Conservation (phyloP, 2,113 vertebrate genomes). For the Ramphastos sulfuratus region DNA sequence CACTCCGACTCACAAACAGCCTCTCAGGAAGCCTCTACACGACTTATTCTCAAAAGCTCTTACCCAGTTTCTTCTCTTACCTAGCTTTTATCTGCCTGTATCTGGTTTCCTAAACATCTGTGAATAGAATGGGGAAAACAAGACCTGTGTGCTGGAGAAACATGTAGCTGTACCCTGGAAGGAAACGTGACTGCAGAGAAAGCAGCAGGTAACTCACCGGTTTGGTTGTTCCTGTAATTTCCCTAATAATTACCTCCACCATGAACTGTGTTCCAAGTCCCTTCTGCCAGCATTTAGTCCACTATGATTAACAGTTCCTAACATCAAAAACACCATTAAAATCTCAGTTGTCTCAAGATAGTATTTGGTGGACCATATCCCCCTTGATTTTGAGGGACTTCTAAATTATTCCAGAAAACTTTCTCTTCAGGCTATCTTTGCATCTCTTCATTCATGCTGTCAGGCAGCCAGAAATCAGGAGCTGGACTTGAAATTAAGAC, state of each 20-base stretch:
- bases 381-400: not conserved
- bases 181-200: not conserved
- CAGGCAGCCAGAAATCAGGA: not conserved
- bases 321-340: not conserved
- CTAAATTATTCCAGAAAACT: not conserved
- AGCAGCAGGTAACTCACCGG: not conserved
- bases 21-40: not conserved
- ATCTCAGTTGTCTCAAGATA: not conserved
- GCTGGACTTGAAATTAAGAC: not conserved
- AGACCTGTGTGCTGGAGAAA: not conserved
- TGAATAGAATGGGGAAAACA: not conserved
- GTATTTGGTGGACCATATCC: not conserved
- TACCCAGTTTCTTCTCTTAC: not conserved
- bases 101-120: not conserved
- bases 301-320: not conserved
- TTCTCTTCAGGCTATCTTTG: not conserved
- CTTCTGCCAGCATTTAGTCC: not conserved
- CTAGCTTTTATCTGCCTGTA: rapidly evolving
- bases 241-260: not conserved
- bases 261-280: not conserved
- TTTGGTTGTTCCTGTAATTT: not conserved
- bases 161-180: rapidly evolving
- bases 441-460: not conserved
- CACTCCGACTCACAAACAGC: not conserved
- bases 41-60: not conserved